These are phyloP conservation scores for Leptinotarsa undecemlineata DNA, from an alignment of 1,140 invertebrate species.

Conservation along the genomic window DNA sequence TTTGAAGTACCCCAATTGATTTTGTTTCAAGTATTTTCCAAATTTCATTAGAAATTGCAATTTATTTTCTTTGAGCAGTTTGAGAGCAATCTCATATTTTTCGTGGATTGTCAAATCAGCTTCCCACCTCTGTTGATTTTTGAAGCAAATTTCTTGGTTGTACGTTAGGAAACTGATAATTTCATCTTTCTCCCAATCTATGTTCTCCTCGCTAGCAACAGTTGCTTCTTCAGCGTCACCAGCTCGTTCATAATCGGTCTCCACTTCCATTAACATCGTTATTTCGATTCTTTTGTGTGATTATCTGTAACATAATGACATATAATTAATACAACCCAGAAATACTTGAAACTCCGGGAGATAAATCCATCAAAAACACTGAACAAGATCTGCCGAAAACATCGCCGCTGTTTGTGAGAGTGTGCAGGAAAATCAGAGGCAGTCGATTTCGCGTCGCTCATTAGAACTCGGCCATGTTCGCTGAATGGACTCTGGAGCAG, in stretches of 20 bases:
- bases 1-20: conserved; percentile 73
- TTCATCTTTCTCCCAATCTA: conserved; percentile 29
- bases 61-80: conserved; percentile 68
- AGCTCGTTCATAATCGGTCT: background rate
- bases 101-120: conserved; percentile 69
- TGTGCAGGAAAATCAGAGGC: too few species aligned
- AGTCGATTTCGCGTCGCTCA: too few species aligned
- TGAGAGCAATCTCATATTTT: conserved; percentile 69
- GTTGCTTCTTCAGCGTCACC: background rate
- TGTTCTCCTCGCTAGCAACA: background rate
- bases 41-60: conserved; percentile 75
- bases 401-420: too few species aligned
- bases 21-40: conserved; percentile 68
- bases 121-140: conserved; percentile 73
- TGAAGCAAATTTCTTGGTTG: conserved; percentile 45
- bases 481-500: too few species aligned
- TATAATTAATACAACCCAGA: too few species aligned
- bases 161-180: conserved; percentile 42
- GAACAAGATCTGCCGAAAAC: too few species aligned
- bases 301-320: too few species aligned
- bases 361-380: too few species aligned
- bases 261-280: conserved; percentile 5
- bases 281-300: background rate
- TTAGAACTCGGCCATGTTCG: too few species aligned
- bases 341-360: too few species aligned